Percentiles rank a stretch among this genome's conserved stretches.
phyloP scores from a whole-genome alignment of 2,113 vertebrate genomes.

The Malurus alboscapulatus region DNA sequence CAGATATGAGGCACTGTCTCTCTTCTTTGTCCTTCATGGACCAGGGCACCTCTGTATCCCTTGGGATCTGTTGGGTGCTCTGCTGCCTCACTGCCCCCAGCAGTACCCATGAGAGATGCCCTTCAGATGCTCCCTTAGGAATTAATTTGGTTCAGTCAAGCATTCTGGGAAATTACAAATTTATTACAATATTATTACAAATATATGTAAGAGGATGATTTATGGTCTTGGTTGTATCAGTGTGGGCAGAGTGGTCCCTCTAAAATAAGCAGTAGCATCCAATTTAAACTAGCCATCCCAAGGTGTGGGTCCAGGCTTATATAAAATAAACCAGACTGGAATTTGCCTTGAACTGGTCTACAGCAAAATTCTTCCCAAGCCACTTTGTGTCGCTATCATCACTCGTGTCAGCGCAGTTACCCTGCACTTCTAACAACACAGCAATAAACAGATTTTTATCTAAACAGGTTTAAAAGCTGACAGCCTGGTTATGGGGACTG shows the following conservation, averaged over 20 bases:
- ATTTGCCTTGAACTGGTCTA: neutral
- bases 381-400: neutral
- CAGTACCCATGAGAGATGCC: neutral
- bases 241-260: neutral
- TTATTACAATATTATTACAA: neutral
- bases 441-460: neutral
- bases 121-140: neutral
- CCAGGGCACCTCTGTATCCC: neutral
- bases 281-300: neutral
- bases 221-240: neutral
- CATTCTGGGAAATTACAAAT: neutral
- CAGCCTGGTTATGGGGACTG: neutral
- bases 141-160: neutral
- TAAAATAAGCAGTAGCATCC: neutral
- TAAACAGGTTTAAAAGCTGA: conserved; percentile 6
- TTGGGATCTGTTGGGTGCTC: neutral
- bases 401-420: neutral
- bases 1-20: neutral
- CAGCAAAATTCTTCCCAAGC: neutral
- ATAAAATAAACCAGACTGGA: neutral
- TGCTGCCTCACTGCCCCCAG: neutral
- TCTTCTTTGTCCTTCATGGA: neutral
- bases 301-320: neutral
- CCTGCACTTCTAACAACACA: neutral
- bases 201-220: neutral